Conservation (phyloP, 2,797 vertebrate genomes). For the Gastrophryne carolinensis region DNA sequence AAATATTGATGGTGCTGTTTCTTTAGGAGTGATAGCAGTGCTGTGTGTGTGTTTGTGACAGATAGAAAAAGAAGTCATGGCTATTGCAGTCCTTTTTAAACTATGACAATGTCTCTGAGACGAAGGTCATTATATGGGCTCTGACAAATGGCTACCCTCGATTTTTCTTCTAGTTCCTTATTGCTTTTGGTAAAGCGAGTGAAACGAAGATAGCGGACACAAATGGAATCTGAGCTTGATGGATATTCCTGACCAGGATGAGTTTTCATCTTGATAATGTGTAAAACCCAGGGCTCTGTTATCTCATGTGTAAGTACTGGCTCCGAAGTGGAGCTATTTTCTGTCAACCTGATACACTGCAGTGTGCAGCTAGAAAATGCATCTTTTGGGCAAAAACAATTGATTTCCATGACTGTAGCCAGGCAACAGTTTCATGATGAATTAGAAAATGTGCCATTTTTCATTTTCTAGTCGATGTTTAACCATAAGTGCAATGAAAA, state of each 20-base stretch:
- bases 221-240: constrained; percentile 48
- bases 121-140: constrained; percentile 44
- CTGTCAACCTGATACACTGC: constrained; percentile 43
- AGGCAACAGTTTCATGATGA: constrained; percentile 45
- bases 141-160: constrained; percentile 39
- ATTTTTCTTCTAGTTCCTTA: constrained; percentile 46
- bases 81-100: constrained; percentile 28
- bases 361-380: constrained; percentile 32
- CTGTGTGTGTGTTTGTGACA: neutral
- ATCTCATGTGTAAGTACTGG: constrained; percentile 45
- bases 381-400: constrained; percentile 38
- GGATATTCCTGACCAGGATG: constrained; percentile 37
- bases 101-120: constrained; percentile 39
- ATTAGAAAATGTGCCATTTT: constrained; percentile 38
- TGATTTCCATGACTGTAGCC: constrained; percentile 38
- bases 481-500: constrained; percentile 28
- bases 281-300: constrained; percentile 41
- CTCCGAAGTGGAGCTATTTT: constrained; percentile 37
- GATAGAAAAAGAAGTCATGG: constrained; percentile 1
- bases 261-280: constrained; percentile 48
- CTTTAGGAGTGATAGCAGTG: constrained; percentile 14
- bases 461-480: constrained; percentile 48
- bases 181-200: constrained; percentile 47
- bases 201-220: constrained; percentile 48
- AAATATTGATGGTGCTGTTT: constrained; percentile 25